phyloP scores from a whole-genome alignment of 2,797 vertebrate genomes.

The Microctenopoma stevenorrisi region DNA sequence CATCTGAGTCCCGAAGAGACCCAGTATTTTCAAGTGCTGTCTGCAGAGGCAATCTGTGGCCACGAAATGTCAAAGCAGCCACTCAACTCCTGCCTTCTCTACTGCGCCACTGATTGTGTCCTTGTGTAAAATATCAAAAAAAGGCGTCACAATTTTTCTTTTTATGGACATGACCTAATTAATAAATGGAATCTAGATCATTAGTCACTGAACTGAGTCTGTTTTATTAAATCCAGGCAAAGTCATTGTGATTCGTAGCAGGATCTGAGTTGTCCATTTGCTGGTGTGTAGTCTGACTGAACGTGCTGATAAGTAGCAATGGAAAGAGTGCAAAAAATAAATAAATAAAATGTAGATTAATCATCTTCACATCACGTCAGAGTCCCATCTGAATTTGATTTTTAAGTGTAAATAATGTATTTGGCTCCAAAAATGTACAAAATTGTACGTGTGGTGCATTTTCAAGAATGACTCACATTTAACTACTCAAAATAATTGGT shows the following conservation, averaged over 20 bases:
- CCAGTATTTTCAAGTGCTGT: slow-evolving; percentile 14
- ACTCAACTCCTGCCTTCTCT: slow-evolving; percentile 18
- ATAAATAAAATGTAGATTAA: slow-evolving; percentile 16
- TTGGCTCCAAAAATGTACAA: not conserved
- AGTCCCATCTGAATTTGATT: not conserved
- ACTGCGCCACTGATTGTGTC: slow-evolving; percentile 13
- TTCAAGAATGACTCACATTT: not conserved
- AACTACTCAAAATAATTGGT: not conserved
- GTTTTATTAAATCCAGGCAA: slow-evolving; percentile 32
- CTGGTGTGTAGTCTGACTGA: slow-evolving; percentile 38
- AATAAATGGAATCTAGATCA: slow-evolving; percentile 54
- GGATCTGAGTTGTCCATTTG: slow-evolving; percentile 47
- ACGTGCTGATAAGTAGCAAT: slow-evolving; percentile 33
- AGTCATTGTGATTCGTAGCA: slow-evolving; percentile 42
- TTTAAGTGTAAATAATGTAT: not conserved
- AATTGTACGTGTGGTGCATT: not conserved
- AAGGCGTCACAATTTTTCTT: not conserved
- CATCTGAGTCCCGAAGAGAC: slow-evolving; percentile 19
- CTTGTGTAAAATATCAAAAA: slow-evolving; percentile 14
- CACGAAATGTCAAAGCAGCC: slow-evolving; percentile 26
- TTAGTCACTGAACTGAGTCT: slow-evolving; percentile 41
- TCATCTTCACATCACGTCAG: slow-evolving; percentile 6
- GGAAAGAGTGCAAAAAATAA: not conserved
- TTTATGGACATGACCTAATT: slow-evolving; percentile 11
- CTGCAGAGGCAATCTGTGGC: slow-evolving; percentile 8